These are phyloP conservation scores for Harmothoe impar DNA, from an alignment of 2,888 invertebrate genomes.

Conservation along the genomic window DNA sequence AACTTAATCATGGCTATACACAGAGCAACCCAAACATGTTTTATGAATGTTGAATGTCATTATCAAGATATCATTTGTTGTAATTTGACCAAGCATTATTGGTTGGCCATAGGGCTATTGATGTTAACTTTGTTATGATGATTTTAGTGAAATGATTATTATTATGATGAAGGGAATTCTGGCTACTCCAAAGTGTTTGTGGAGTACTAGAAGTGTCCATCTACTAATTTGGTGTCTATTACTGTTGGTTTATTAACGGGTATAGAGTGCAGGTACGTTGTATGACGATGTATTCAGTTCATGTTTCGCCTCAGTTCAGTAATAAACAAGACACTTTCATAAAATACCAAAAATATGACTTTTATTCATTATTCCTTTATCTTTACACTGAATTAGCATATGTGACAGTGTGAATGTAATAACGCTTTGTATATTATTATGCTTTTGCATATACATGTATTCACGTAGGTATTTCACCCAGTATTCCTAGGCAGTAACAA, in stretches of 20 bases:
- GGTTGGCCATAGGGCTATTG: conserved; percentile 13
- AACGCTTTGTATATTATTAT: too few species aligned
- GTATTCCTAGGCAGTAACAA: too few species aligned
- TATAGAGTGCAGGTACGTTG: conserved; percentile 24
- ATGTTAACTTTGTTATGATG: conserved; percentile 46
- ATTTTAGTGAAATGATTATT: conserved; percentile 19
- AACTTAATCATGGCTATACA: neutral
- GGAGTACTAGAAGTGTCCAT: neutral
- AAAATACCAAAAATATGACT: neutral
- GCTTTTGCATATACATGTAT: too few species aligned
- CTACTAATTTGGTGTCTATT: neutral
- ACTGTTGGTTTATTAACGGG: conserved; percentile 36
- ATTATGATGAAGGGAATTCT: neutral
- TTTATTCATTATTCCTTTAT: neutral
- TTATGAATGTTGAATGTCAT: conserved; percentile 51
- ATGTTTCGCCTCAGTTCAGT: conserved; percentile 54
- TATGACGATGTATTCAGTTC: conserved; percentile 22
- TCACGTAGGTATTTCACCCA: too few species aligned
- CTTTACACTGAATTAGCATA: too few species aligned
- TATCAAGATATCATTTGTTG: neutral
- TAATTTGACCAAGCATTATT: neutral
- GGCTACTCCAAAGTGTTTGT: neutral
- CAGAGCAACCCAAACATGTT: neutral
- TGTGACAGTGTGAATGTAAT: too few species aligned
- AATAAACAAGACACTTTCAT: conserved; percentile 27